phyloP scores from a whole-genome alignment of 2,888 invertebrate species.

The Trichacis sp. region DNA sequence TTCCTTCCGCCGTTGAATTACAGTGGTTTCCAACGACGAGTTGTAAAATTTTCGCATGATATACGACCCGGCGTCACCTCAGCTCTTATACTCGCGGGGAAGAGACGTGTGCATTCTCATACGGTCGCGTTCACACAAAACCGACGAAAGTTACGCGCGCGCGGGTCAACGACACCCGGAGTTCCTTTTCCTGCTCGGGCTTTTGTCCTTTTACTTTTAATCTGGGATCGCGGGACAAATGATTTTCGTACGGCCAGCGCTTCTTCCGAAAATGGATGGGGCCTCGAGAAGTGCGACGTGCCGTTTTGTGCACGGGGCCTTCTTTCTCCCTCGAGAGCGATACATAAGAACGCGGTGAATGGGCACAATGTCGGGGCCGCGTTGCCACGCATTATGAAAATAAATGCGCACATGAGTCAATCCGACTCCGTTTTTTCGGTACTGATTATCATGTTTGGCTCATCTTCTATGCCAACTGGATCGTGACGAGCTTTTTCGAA shows the following conservation, averaged over 20 bases:
- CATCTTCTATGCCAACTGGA: background rate
- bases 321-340: too few species aligned
- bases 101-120: constrained; percentile 37
- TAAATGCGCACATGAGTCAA: background rate
- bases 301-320: background rate
- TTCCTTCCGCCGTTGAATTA: constrained; percentile 42
- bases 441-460: constrained; percentile 1
- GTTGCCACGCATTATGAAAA: background rate
- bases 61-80: constrained; percentile 43
- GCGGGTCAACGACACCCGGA: background rate
- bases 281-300: background rate
- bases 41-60: constrained; percentile 47
- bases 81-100: constrained; percentile 18
- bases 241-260: background rate
- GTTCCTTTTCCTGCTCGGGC: background rate
- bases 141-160: constrained; percentile 15
- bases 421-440: background rate
- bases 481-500: background rate
- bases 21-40: constrained; percentile 43
- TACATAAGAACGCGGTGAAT: too few species aligned
- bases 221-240: background rate
- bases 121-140: constrained; percentile 40
- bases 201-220: constrained; percentile 5
- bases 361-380: too few species aligned
- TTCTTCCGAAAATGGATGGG: constrained; percentile 1